A percentile compares a stretch with the other conserved stretches of the same genome.
These are phyloP conservation scores for Crossocerus cetratus DNA, from an alignment of 2,888 invertebrate species.

Conservation along the genomic window DNA sequence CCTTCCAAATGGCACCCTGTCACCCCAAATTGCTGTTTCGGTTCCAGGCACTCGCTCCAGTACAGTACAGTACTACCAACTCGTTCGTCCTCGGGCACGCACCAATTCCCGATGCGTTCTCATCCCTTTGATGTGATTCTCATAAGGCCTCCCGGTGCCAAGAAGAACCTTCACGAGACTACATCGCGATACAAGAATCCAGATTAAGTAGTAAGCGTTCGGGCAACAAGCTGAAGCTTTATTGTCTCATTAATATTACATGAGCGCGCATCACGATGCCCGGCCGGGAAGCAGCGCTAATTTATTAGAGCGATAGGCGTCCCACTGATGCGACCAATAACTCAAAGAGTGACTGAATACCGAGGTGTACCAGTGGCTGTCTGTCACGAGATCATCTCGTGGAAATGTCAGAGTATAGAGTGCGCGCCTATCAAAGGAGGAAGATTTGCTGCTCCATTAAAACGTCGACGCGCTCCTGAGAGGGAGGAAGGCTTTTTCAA, in stretches of 20 bases:
- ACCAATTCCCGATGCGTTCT: too few relatives aligned
- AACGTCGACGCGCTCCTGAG: not conserved
- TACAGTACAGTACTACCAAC: too few relatives aligned
- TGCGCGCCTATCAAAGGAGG: too few relatives aligned
- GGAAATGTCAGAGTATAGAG: too few relatives aligned
- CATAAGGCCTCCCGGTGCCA: not conserved
- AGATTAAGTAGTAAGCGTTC: slow-evolving; percentile 34
- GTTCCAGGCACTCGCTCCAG: too few relatives aligned
- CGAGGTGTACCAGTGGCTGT: not conserved
- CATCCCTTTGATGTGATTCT: too few relatives aligned
- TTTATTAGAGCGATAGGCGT: slow-evolving; percentile 32
- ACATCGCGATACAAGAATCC: slow-evolving; percentile 2
- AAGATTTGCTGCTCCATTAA: not conserved
- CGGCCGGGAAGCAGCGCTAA: slow-evolving; percentile 22
- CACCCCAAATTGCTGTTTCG: too few relatives aligned
- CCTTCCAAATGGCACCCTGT: not conserved
- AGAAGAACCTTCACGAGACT: not conserved
- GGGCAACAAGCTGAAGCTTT: slow-evolving; percentile 34
- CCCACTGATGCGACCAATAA: slow-evolving; percentile 29
- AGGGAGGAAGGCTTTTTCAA: not conserved
- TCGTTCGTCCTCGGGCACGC: too few relatives aligned
- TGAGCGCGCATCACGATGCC: slow-evolving; percentile 32
- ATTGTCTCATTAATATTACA: slow-evolving; percentile 47
- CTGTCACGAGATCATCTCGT: too few relatives aligned
- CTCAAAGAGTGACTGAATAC: slow-evolving; percentile 31